Evolutionary conservation across 1,140 invertebrate species (phyloP).

Genomic region (Cardiocondyla obscurior): DNA sequence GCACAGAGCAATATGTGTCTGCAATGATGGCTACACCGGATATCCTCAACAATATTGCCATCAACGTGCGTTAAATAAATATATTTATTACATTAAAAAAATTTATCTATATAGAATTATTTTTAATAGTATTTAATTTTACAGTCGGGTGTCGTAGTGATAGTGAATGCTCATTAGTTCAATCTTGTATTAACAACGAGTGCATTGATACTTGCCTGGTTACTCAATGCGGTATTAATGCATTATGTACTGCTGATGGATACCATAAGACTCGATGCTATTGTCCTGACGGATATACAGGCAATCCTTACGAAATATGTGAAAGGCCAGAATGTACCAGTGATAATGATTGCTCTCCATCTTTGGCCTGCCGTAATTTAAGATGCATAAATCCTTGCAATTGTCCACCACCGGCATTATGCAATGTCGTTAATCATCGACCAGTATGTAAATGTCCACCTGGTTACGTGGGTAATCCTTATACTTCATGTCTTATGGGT

Average conservation of each 20-base stretch:
- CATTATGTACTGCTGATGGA: slow-evolving; percentile 89
- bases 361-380: slow-evolving; percentile 90
- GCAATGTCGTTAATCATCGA: slow-evolving; percentile 90
- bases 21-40: slow-evolving; percentile 92
- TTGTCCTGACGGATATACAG: slow-evolving; percentile 89
- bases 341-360: slow-evolving; percentile 90
- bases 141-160: slow-evolving; percentile 93
- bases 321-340: slow-evolving; percentile 90
- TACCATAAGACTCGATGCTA: slow-evolving; percentile 91
- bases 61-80: slow-evolving; percentile 85
- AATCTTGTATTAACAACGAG: slow-evolving; percentile 93
- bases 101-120: neutral
- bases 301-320: slow-evolving; percentile 91
- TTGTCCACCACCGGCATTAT: slow-evolving; percentile 88
- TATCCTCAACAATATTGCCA: slow-evolving; percentile 92
- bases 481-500: slow-evolving; percentile 87
- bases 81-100: neutral
- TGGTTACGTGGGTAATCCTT: slow-evolving; percentile 92
- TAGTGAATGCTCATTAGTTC: slow-evolving; percentile 91
- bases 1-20: slow-evolving; percentile 93
- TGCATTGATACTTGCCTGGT: slow-evolving; percentile 92
- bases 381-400: slow-evolving; percentile 92
- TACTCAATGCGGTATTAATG: slow-evolving; percentile 92
- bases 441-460: slow-evolving; percentile 92
- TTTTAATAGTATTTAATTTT: slow-evolving; percentile 43